These are phyloP conservation scores for Eurytoma adleriae DNA, from an alignment of 2,888 invertebrate species.

Conservation along the genomic window DNA sequence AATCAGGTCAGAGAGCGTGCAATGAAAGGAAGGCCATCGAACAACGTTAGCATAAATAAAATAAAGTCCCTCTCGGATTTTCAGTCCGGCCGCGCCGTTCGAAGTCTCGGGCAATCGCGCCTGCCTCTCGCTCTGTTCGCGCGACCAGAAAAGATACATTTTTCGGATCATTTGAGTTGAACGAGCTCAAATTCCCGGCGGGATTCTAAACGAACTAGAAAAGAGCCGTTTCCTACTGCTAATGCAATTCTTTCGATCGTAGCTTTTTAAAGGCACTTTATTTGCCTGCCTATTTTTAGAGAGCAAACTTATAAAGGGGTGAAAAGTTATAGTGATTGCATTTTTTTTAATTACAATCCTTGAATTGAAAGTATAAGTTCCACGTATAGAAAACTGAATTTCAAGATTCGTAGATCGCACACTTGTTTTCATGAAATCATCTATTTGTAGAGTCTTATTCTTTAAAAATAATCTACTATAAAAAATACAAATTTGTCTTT, in stretches of 20 bases:
- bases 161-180: constrained; percentile 5
- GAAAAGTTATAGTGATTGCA: background rate
- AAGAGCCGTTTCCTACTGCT: constrained; percentile 3
- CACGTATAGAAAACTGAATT: too few species aligned
- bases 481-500: too few species aligned
- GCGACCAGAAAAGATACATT: background rate
- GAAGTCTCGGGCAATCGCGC: constrained; percentile 16
- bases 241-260: background rate
- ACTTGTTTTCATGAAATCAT: too few species aligned
- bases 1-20: constrained; percentile 22
- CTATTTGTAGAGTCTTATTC: too few species aligned
- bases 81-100: background rate
- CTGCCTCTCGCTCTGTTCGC: background rate
- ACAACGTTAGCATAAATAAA: background rate
- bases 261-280: background rate
- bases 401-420: too few species aligned
- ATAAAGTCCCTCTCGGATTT: background rate
- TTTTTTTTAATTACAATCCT: background rate
- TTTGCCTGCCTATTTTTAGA: background rate
- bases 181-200: background rate
- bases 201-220: background rate
- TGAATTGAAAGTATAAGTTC: too few species aligned
- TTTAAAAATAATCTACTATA: too few species aligned
- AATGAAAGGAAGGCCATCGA: constrained; percentile 17
- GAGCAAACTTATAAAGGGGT: background rate